phyloP scores from a whole-genome alignment of 2,113 vertebrate species.

The Ceratotherium simum region DNA sequence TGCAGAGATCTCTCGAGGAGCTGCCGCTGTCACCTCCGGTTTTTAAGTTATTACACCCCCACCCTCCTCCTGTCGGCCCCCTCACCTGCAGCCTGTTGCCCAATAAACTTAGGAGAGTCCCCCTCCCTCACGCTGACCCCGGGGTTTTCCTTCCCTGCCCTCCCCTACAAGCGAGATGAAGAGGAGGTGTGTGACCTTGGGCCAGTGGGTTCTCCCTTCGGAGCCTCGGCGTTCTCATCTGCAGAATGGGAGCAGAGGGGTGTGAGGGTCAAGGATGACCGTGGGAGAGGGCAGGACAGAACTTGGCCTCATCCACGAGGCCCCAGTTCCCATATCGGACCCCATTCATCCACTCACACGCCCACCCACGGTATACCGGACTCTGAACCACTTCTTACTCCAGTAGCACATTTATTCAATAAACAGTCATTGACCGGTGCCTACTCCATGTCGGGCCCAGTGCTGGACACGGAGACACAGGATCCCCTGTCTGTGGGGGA shows the following conservation, averaged over 20 bases:
- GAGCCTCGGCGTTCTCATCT: conserved; percentile 43
- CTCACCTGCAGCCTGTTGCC: conserved; percentile 73
- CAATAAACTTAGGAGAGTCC: conserved; percentile 80
- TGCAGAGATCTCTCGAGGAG: conserved; percentile 69
- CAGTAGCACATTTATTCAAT: conserved; percentile 79
- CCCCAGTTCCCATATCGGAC: background rate
- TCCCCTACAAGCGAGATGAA: background rate
- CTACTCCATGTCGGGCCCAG: conserved; percentile 58
- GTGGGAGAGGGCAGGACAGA: background rate
- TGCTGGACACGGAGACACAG: conserved; percentile 27
- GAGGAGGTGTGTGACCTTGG: conserved; percentile 19
- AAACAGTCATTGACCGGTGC: conserved; percentile 74
- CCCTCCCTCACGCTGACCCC: background rate
- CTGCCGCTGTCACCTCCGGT: conserved; percentile 66
- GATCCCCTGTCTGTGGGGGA: background rate
- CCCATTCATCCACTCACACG: background rate
- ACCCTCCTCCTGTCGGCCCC: conserved; percentile 61
- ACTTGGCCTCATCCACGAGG: background rate
- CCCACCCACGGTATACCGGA: conserved; percentile 55
- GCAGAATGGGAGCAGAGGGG: conserved; percentile 44
- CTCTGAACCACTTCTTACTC: conserved; percentile 57
- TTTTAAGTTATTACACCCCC: conserved; percentile 84
- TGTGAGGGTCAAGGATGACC: background rate
- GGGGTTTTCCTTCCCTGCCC: conserved; percentile 53
- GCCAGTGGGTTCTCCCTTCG: background rate